Base-by-base conservation (phyloP, 2,888 invertebrate genomes). In the Rhagium mordax region DNA sequence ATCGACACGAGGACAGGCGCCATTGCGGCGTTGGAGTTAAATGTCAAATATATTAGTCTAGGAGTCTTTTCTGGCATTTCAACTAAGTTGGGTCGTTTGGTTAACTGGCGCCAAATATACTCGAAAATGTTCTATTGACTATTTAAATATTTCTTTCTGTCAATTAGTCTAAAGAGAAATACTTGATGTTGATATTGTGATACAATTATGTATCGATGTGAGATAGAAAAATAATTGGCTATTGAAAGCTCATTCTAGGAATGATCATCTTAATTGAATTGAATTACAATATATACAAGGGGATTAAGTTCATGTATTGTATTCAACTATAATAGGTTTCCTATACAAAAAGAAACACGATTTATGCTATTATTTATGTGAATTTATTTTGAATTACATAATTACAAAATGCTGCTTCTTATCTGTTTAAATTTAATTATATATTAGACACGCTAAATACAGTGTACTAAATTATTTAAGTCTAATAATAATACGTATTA, bases 41-140 rank as follows among this genome's bases (percentile, higher is more conserved):
- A 57, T 57, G 55, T 24, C 55, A 57, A 27, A n/a, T 27, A 13
- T 57, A 57, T 57, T 57, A 24, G 24, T 57, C 55, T 57, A n/a
- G 27, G 55, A 57, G 27, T n/a, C 55, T 7, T 27, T 51, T 57
- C 8, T 24, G 15, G 15, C 24, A 57, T 57, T 57, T n/a, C 41
- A 7, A 24, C 15, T 16, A 27, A 57, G 15, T n/a, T 15, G 15
- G 8, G 21, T n/a, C 13, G 21, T 21, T 21, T 57, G 55, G 55
- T 15, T 57, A 57, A 27, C 15, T 24, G 27, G 24, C 27, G 7
- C 55, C 0, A 15, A 57, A 27, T 57, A 13, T 5, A 6, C 15
- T 27, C 27, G 55, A 15, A 57, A 27, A 57, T 57, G 24, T 27
- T 15, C 5, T n/a, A 13, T 24, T 55, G 13, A 5, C 2, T 1